phyloP scores from a whole-genome alignment of 2,888 invertebrate species.

The Resseliella maxima region DNA sequence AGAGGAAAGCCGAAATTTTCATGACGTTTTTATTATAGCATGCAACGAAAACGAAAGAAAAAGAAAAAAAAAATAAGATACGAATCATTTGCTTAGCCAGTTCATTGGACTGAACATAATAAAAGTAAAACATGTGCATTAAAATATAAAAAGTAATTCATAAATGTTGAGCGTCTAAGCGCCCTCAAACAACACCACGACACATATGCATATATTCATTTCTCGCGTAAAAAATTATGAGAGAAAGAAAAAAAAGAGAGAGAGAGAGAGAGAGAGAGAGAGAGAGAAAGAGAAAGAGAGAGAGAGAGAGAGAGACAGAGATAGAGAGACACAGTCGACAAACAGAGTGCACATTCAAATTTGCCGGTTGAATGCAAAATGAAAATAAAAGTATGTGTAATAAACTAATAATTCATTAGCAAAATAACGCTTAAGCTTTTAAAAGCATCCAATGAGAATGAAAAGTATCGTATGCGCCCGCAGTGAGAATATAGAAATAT shows the following conservation, averaged over 20 bases:
- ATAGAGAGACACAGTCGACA: neutral
- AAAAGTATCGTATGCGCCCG: neutral
- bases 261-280: too few relatives aligned
- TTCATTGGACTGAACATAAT: neutral
- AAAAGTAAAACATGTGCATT: slow-evolving; percentile 39
- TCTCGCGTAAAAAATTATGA: neutral
- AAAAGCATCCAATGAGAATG: slow-evolving; percentile 42
- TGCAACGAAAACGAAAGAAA: neutral
- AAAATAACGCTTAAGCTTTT: slow-evolving; percentile 11
- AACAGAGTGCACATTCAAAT: neutral
- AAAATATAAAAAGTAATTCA: slow-evolving; percentile 11
- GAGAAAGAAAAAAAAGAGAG: neutral
- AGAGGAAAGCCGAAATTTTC: too few relatives aligned
- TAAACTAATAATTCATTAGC: slow-evolving; percentile 43
- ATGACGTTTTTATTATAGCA: neutral
- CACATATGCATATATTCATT: too few relatives aligned
- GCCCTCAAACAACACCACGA: neutral
- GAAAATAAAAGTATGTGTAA: slow-evolving; percentile 20
- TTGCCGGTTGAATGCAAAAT: neutral
- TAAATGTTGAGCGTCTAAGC: neutral
- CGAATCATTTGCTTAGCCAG: neutral
- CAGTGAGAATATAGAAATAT: neutral
- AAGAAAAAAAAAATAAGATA: neutral
- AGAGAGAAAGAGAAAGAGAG: neutral
- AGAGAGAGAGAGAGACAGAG: too few relatives aligned